Conservation (phyloP, 2,888 invertebrate species). For the Rosalia funebris region DNA sequence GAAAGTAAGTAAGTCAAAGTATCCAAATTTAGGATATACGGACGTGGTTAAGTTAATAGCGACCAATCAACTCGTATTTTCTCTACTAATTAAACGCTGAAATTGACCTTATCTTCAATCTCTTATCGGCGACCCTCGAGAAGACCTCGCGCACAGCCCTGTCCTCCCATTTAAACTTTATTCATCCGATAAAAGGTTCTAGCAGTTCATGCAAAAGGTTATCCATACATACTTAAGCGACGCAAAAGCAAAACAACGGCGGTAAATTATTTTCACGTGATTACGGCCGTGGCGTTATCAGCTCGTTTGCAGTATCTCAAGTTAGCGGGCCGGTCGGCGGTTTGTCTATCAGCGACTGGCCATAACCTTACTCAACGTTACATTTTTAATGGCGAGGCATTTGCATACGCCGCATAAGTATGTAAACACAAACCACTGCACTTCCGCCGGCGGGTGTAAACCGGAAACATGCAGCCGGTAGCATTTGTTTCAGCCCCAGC, state of each 20-base stretch:
- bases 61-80: no score
- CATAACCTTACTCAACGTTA: conserved; percentile 57
- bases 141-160: not conserved
- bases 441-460: conserved; percentile 57
- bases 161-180: conserved; percentile 6
- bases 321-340: conserved; percentile 19
- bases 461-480: conserved; percentile 56
- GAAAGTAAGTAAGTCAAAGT: no score
- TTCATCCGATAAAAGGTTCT: conserved; percentile 17
- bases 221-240: conserved; percentile 16
- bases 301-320: conserved; percentile 31
- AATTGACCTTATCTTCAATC: no score
- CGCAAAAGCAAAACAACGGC: conserved; percentile 17
- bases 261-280: conserved; percentile 32
- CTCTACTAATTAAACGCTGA: no score
- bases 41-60: no score
- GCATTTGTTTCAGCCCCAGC: conserved; percentile 47
- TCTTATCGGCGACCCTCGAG: not conserved
- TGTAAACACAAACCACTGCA: conserved; percentile 58
- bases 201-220: conserved; percentile 26
- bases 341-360: conserved; percentile 35
- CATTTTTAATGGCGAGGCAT: conserved; percentile 56
- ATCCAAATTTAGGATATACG: no score
- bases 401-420: conserved; percentile 57
- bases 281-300: conserved; percentile 28